Evolutionary conservation across 1,140 invertebrate species (phyloP), one percentile per base, ranked within the genome.

Genomic region (Brachionus rubens): DNA sequence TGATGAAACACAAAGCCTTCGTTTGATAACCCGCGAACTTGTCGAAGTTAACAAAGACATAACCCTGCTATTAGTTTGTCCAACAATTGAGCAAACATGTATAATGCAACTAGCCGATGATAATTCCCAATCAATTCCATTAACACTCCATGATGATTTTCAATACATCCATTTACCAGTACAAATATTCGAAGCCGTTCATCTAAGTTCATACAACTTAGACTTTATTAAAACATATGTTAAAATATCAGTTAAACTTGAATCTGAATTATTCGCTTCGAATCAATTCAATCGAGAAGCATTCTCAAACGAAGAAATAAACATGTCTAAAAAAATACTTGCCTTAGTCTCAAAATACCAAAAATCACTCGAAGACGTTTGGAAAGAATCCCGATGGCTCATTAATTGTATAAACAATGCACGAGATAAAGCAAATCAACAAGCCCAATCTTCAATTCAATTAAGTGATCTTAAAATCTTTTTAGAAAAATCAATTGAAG

Each of bases 371-470:
- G 85, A 86, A 56, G 80, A 81, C 40, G 89, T 92, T 1, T 98
- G 95, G 95, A 94, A 94, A 81, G 89, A 90, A 24, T 90, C 92
- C 2, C 88, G 96, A 12, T 98, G 95, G 95, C 87, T 97, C 0
- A 92, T 95, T 88, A 93, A 97, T 80, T 89, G 95, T 2, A 91
- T 97, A 43, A 90, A 91, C 0, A 94, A 93, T 81, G 93, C 94
- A 0, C 86, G 94, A 72, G 94, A 96, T 81, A 90, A 91, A 77
- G 81, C 80, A 21, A 54, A 33, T 21, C 68, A 41, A 52, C 28
- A 33, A 24, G 1, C 21, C 21, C 68, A 72, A 30, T 26, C 10
- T 72, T 54, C 46, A 6, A 48, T 50, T 6, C 28, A 6, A 48
- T 48, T 72, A 12, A 48, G 26, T 4, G 28, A 54, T 26, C 5